Evolutionary conservation across 2,888 invertebrate species (phyloP), one percentile per base, ranked within the genome.

Genomic region (Neuroscelio doddi): DNA sequence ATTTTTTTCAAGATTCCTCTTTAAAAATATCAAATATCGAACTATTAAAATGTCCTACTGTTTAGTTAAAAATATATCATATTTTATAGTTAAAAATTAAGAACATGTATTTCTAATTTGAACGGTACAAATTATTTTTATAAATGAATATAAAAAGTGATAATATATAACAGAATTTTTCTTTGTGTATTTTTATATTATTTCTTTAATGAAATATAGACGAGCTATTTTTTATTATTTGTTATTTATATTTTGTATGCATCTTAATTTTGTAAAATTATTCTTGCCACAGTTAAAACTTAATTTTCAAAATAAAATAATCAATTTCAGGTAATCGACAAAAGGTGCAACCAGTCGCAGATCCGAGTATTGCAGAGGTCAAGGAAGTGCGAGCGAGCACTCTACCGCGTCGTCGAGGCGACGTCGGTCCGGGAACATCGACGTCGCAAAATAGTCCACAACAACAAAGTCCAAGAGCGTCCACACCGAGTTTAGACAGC

Each of bases 401-500:
- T 78, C 85, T 69, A 76, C 86, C 86, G 71, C 80, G 77, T 76
- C 85, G 66, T 82, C 69, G 86, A 79, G 39, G 86, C 79, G 76
- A 86, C 82, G 47, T 72, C 82, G 53, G 70, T 42, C 69, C 77
- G 70, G 47, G 82, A 66, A 67, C 75, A 41, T 74, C 76, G 59
- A 72, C 69, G 79, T 80, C 71, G 80, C 80, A 69, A 81, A 85
- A 68, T 82, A 87, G 78, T 74, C 79, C 49, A 80, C 76, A 71
- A 68, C 77, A 73, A 10, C 75, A 77, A 32, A 81, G 80, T 29
- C 80, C 80, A 9, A 70, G 81, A 46, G 78, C 78, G 1, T 89
- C 89, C 26, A 87, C 88, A 8, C 88, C 89, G 26, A 89, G 87
- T 56, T 86, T 87, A 14, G 89, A 89, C 76, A 89, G 89, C 9